Conservation (phyloP, 2,797 vertebrate species). For the Microctenopoma lineatum region DNA sequence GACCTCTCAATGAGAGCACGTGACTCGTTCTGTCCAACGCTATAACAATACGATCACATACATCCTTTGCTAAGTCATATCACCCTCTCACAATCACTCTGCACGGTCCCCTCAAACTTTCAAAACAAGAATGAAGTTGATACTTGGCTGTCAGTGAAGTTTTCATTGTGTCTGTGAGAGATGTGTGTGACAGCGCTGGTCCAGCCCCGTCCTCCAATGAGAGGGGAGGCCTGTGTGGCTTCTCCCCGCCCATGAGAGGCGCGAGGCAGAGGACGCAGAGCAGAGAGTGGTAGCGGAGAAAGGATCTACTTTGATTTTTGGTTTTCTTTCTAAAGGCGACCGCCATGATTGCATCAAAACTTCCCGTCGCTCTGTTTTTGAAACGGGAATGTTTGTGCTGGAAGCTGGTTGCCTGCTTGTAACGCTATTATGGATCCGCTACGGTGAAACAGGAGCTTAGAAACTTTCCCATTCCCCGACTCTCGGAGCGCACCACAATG, state of each 20-base stretch:
- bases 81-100: background rate
- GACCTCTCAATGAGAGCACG: background rate
- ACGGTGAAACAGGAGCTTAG: constrained; percentile 66
- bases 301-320: constrained; percentile 73
- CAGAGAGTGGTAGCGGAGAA: constrained; percentile 73
- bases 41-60: background rate
- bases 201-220: constrained; percentile 84
- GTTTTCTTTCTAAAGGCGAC: constrained; percentile 44
- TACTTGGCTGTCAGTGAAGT: constrained; percentile 32
- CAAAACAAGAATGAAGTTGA: background rate
- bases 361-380: constrained; percentile 56
- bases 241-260: constrained; percentile 82
- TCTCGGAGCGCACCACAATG: constrained; percentile 82
- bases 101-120: background rate
- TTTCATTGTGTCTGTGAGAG: constrained; percentile 25
- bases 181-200: constrained; percentile 72
- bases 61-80: background rate
- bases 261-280: constrained; percentile 78
- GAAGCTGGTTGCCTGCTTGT: constrained; percentile 56
- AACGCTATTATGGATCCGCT: constrained; percentile 74
- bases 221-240: constrained; percentile 72
- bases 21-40: background rate
- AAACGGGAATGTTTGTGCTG: constrained; percentile 71
- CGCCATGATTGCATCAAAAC: constrained; percentile 76
- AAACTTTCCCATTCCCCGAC: constrained; percentile 69